These are phyloP conservation scores for Margarornis squamiger DNA, from an alignment of 2,797 vertebrate genomes.

Conservation along the genomic window DNA sequence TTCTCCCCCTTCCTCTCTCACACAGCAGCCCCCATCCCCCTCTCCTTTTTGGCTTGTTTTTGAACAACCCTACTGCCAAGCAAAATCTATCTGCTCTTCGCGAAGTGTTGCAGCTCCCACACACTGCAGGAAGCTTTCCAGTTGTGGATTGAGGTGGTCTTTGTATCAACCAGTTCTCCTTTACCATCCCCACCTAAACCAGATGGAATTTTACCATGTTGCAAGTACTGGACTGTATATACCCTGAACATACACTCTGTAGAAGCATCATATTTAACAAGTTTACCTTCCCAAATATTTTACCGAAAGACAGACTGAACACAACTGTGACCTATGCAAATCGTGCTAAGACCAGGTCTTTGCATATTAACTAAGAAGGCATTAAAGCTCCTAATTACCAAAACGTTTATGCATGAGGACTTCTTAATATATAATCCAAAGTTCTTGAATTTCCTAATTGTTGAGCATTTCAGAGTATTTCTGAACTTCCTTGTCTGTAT, in stretches of 20 bases:
- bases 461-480: background rate
- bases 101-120: background rate
- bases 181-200: background rate
- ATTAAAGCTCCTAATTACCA: background rate
- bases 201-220: background rate
- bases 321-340: background rate
- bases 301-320: background rate
- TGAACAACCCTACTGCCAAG: background rate
- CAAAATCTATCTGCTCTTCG: background rate
- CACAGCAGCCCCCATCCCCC: background rate
- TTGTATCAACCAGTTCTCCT: background rate
- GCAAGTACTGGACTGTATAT: background rate
- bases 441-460: background rate
- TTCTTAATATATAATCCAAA: background rate
- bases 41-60: background rate
- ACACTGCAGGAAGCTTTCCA: background rate
- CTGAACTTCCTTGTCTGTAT: background rate
- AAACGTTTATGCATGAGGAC: background rate
- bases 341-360: fast-evolving
- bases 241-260: background rate
- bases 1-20: background rate
- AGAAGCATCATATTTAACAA: background rate
- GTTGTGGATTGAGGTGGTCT: background rate
- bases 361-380: background rate
- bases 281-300: background rate